Percentiles rank a stretch among this genome's conserved stretches.
Conservation (phyloP, 2,113 vertebrate genomes). For the Amphiprion percula region DNA sequence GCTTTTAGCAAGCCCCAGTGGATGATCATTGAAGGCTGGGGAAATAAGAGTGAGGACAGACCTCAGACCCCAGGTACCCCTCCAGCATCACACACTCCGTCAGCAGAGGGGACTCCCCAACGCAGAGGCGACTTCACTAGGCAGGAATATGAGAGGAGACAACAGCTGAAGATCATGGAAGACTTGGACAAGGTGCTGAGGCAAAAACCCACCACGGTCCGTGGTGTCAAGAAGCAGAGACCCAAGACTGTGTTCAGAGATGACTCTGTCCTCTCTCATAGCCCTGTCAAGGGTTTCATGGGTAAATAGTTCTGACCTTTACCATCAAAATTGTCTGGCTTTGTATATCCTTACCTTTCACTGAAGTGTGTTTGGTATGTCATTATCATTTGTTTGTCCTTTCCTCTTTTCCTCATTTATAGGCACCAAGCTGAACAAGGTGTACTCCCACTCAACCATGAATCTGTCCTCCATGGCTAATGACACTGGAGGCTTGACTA, state of each 20-base stretch:
- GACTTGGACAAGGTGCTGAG: conserved; percentile 92
- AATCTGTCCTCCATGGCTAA: conserved; percentile 91
- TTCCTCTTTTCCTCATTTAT: neutral
- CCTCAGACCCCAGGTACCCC: conserved; percentile 73
- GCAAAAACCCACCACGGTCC: conserved; percentile 86
- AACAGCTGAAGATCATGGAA: conserved; percentile 93
- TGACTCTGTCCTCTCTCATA: conserved; percentile 89
- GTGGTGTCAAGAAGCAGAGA: conserved; percentile 86
- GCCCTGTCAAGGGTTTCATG: conserved; percentile 88
- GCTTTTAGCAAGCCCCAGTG: conserved; percentile 75
- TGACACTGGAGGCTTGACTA: conserved; percentile 82
- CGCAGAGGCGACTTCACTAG: conserved; percentile 89
- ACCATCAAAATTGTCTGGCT: neutral
- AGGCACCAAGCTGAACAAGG: conserved; percentile 91
- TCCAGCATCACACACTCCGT: conserved; percentile 69
- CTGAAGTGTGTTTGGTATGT: neutral
- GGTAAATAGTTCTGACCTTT: conserved; percentile 77
- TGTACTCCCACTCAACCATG: conserved; percentile 93
- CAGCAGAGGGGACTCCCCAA: conserved; percentile 82
- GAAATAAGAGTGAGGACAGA: conserved; percentile 73
- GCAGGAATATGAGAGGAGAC: conserved; percentile 90
- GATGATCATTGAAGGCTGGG: conserved; percentile 81
- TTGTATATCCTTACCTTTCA: neutral
- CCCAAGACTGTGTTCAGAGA: conserved; percentile 92
- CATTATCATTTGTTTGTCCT: neutral